Evolutionary conservation across 2,888 invertebrate genomes (phyloP).

Genomic region (Leptarthrus brevirostris): DNA sequence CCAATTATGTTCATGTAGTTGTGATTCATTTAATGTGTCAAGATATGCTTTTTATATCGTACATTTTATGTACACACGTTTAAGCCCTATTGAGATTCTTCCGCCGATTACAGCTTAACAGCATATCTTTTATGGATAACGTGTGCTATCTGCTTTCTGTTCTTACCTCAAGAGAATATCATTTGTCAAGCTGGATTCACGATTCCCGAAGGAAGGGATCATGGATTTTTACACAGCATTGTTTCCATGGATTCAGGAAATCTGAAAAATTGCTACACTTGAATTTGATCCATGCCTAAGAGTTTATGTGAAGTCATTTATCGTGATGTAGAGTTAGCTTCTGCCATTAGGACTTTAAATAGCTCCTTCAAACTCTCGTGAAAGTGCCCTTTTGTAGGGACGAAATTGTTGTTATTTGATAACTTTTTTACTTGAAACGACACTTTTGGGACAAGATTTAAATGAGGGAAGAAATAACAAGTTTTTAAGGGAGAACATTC

Average conservation of each 20-base stretch:
- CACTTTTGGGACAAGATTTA: constrained; percentile 17
- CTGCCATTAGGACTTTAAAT: constrained; percentile 26
- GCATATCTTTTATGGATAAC: background rate
- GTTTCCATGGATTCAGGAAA: background rate
- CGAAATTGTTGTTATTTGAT: background rate
- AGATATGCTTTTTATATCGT: background rate
- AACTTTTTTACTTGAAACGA: constrained; percentile 4
- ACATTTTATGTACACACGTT: background rate
- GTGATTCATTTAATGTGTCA: background rate
- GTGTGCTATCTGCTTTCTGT: constrained; percentile 1
- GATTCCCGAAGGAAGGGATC: background rate
- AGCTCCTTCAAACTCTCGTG: background rate
- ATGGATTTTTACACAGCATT: background rate
- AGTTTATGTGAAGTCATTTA: constrained; percentile 23
- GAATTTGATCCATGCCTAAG: constrained; percentile 17
- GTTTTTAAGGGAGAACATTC: background rate
- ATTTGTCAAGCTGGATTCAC: constrained; percentile 11
- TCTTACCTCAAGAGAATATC: constrained; percentile 9
- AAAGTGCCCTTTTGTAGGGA: background rate
- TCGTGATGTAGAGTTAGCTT: background rate
- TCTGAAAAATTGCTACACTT: constrained; percentile 15
- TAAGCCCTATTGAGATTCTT: background rate
- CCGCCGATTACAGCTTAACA: background rate
- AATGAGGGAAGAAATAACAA: constrained; percentile 9
- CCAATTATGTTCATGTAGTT: background rate